Evolutionary conservation across 2,113 vertebrate species (phyloP).

Genomic region (Cavia porcellus): DNA sequence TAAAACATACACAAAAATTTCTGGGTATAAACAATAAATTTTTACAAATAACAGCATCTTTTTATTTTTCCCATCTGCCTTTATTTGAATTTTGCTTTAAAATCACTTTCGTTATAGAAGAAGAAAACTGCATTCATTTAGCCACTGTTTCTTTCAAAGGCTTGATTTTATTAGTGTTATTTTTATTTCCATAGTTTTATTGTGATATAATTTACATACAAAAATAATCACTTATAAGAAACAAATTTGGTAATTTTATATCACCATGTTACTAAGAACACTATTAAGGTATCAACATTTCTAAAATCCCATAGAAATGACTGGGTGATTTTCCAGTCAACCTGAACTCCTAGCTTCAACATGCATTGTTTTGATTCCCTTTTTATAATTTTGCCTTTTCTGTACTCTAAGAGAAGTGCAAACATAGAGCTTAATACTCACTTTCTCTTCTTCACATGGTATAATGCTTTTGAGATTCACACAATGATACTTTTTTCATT

Average conservation of each 20-base stretch:
- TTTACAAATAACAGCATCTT: not conserved
- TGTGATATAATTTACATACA: not conserved
- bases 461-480: not conserved
- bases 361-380: not conserved
- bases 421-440: not conserved
- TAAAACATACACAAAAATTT: not conserved
- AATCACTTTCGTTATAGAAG: not conserved
- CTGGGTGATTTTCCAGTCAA: not conserved
- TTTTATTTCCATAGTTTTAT: not conserved
- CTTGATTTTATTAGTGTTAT: not conserved
- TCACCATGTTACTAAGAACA: not conserved
- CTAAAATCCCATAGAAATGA: not conserved
- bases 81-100: not conserved
- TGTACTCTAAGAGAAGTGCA: not conserved
- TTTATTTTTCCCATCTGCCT: not conserved
- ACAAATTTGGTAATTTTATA: not conserved
- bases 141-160: not conserved
- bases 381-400: not conserved
- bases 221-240: not conserved
- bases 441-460: not conserved
- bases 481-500: not conserved
- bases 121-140: not conserved
- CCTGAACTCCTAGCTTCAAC: not conserved
- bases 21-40: not conserved
- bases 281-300: not conserved